Evolutionary conservation across 2,888 invertebrate genomes (phyloP), one percentile per base, ranked within the genome.

Genomic region (Carabus problematicus): DNA sequence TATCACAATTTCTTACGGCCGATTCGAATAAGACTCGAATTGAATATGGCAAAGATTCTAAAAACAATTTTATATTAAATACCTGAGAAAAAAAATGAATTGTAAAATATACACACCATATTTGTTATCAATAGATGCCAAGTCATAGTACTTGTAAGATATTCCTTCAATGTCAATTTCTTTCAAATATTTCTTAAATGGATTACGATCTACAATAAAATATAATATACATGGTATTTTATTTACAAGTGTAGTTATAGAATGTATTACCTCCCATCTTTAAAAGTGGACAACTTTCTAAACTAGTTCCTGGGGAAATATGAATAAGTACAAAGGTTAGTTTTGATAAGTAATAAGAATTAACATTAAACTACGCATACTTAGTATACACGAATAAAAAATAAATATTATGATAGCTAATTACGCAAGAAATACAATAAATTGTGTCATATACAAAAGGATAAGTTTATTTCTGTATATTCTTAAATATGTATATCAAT

Each of bases 1-100:
- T 92, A 82, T 99, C 98, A 81, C 98, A 98, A 84, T 97, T 97
- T 64, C 98, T 86, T 1, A 98, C 91, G 40, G 97, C 97, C 0
- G 97, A 96, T 84, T 99, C 99, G 78, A 99, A 83, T 0, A 99
- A 85, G 0, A 98, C 92, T 72, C 97, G 86, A 74, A 99, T 91
- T 7, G 96, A 95, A 84, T 88, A 98, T 0, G 98, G 99, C 8
- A 99, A 86, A 72, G 88, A 88, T 72, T 88, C 93, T 93, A 80
- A 1, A 81, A 81, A 62, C 64, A 60, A 68, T 59, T 39, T 64
- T 70, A n/a, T 68, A 71, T 54, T 61, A 49, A 52, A 66, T 18
- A 71, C 6, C 2, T 29, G 29, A 6, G 29, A 29, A 29, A 29
- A 29, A 29, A 3, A 29, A 29, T 29, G 6, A 29, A 29, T 71